These are phyloP conservation scores for Brachyalestes nurse DNA, from an alignment of 2,797 vertebrate genomes.

Conservation along the genomic window DNA sequence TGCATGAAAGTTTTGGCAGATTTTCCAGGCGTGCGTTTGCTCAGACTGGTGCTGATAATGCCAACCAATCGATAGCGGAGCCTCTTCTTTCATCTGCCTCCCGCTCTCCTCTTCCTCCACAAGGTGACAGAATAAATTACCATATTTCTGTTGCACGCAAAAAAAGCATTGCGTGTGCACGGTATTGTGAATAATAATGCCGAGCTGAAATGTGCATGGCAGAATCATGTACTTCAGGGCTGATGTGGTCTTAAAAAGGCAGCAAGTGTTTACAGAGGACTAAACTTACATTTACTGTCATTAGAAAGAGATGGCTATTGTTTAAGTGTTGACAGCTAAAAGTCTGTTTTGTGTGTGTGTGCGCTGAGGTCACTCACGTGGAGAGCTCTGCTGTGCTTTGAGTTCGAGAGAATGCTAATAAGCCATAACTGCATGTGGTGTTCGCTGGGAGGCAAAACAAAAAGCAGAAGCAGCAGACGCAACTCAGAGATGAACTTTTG, in stretches of 20 bases:
- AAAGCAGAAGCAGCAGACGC: not conserved
- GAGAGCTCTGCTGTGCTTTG: slow-evolving; percentile 42
- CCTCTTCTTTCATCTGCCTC: slow-evolving; percentile 38
- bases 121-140: slow-evolving; percentile 53
- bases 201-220: slow-evolving; percentile 11
- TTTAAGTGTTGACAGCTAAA: slow-evolving; percentile 6
- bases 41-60: slow-evolving; percentile 31
- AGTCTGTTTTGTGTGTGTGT: slow-evolving; percentile 4
- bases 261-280: slow-evolving; percentile 14
- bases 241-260: not conserved
- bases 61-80: slow-evolving; percentile 42
- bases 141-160: slow-evolving; percentile 27
- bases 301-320: slow-evolving; percentile 5
- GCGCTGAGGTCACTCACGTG: slow-evolving; percentile 49
- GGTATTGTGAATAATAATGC: slow-evolving; percentile 45
- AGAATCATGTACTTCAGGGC: slow-evolving; percentile 8
- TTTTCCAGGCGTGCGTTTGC: slow-evolving; percentile 16
- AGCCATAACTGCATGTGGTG: slow-evolving; percentile 42
- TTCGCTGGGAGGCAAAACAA: slow-evolving; percentile 31
- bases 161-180: slow-evolving; percentile 7
- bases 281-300: not conserved
- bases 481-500: not conserved
- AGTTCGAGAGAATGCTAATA: slow-evolving; percentile 47
- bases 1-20: slow-evolving; percentile 29
- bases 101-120: slow-evolving; percentile 18